Evolutionary conservation across 2,888 invertebrate genomes (phyloP).

Genomic region (Ariolimax columbianus): DNA sequence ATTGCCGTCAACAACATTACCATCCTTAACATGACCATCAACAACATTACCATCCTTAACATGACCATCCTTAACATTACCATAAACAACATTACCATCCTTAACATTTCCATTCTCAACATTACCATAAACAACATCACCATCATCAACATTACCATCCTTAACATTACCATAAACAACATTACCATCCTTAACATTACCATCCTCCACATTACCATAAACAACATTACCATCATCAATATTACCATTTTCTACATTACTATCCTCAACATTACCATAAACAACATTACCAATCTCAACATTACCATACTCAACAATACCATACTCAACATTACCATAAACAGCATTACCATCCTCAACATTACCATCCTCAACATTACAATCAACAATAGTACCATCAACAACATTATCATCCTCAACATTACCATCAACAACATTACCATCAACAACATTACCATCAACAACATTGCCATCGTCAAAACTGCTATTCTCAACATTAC

Average conservation of each 20-base stretch:
- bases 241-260: not conserved
- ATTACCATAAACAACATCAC: not conserved
- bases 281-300: not conserved
- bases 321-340: not conserved
- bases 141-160: not conserved
- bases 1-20: not conserved
- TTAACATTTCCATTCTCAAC: not conserved
- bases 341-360: not conserved
- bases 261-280: not conserved
- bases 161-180: not conserved
- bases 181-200: not conserved
- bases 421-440: not conserved
- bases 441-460: not conserved
- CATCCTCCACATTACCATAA: not conserved
- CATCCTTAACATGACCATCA: not conserved
- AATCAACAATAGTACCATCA: not conserved
- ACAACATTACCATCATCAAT: not conserved
- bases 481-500: not conserved
- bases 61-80: too few relatives aligned
- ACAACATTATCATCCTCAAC: too few relatives aligned
- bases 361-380: not conserved
- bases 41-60: not conserved
- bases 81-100: too few relatives aligned
- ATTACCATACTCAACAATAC: not conserved
- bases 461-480: not conserved